Conservation (phyloP, 1,140 invertebrate genomes). For the Papilio machaon region DNA sequence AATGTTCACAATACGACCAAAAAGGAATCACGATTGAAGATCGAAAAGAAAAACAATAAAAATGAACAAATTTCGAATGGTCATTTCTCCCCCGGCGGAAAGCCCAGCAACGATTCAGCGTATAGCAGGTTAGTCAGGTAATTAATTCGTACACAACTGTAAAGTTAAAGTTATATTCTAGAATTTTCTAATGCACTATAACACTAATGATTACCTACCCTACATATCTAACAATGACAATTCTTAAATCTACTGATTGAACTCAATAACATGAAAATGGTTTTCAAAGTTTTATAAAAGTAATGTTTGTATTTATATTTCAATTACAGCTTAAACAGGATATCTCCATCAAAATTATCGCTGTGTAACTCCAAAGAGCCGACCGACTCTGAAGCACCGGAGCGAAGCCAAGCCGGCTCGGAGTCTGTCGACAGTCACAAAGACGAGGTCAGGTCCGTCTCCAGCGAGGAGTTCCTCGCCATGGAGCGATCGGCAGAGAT, state of each 20-base stretch:
- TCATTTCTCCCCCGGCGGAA: constrained; percentile 70
- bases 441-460: constrained; percentile 67
- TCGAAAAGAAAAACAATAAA: constrained; percentile 62
- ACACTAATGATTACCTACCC: neutral
- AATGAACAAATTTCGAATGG: constrained; percentile 60
- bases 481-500: constrained; percentile 75
- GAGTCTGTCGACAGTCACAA: constrained; percentile 70
- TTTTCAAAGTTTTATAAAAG: neutral
- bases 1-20: constrained; percentile 58
- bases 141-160: constrained; percentile 36
- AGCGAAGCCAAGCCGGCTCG: constrained; percentile 62
- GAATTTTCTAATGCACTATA: neutral
- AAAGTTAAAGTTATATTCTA: neutral
- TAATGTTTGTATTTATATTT: neutral
- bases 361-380: constrained; percentile 71
- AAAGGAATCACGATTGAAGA: constrained; percentile 61
- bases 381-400: constrained; percentile 58
- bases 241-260: neutral
- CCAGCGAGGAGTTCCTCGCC: constrained; percentile 76
- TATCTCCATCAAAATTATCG: constrained; percentile 76
- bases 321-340: constrained; percentile 72
- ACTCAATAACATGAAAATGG: no score
- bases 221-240: neutral
- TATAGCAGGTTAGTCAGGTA: constrained; percentile 83
- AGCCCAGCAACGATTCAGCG: constrained; percentile 76